These are phyloP conservation scores for Caenorhabditis latens DNA, from an alignment of 1,140 invertebrate species.

Conservation along the genomic window DNA sequence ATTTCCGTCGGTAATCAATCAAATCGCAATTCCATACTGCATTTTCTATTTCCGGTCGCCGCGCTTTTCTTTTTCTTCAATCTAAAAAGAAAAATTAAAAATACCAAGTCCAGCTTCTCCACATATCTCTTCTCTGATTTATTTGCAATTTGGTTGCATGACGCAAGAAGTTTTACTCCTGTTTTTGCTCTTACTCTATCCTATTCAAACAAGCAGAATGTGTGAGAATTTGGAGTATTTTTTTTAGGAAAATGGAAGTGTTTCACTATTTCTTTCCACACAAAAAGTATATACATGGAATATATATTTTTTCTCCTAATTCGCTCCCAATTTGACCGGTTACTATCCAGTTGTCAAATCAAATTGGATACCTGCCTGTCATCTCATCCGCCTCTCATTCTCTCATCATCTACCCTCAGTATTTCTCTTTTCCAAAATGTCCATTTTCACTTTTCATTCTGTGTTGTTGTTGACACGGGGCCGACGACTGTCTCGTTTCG, in stretches of 20 bases:
- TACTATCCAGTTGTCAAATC: constrained; percentile 31
- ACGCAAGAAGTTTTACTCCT: background rate
- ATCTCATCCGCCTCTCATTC: background rate
- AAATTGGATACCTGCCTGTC: background rate
- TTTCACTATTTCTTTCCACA: background rate
- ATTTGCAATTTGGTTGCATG: constrained; percentile 41
- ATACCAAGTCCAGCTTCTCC: constrained; percentile 16
- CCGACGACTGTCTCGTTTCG: constrained; percentile 28
- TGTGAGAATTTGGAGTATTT: background rate
- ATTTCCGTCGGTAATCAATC: background rate
- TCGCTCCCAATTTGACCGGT: background rate
- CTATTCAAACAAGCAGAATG: constrained; percentile 13
- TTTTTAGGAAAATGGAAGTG: background rate
- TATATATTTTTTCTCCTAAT: too few relatives aligned
- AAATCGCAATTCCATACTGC: background rate
- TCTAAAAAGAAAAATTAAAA: background rate
- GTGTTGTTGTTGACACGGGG: constrained; percentile 29
- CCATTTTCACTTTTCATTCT: constrained; percentile 50
- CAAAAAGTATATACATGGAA: background rate
- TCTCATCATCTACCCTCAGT: too few relatives aligned
- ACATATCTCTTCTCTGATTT: background rate
- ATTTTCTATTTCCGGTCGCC: background rate
- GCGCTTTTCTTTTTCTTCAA: background rate
- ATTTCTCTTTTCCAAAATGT: constrained; percentile 29
- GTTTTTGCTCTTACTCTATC: background rate